Evolutionary conservation across 2,888 invertebrate genomes (phyloP).

Genomic region (Rhimphoctona megacephalus): DNA sequence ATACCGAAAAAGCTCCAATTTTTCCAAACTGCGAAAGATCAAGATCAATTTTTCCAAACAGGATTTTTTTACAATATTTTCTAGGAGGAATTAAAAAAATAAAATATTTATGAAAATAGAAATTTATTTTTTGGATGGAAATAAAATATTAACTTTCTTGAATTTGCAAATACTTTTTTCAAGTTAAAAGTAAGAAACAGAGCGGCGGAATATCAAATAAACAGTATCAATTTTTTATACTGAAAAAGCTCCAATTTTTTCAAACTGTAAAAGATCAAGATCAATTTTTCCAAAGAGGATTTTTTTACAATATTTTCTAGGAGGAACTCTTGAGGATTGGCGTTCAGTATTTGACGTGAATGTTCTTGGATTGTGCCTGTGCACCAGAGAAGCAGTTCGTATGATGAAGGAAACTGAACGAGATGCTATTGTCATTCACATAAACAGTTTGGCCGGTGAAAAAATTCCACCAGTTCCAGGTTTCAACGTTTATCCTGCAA

Average conservation of each 20-base stretch:
- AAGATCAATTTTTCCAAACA: not conserved
- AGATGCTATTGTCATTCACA: conserved; percentile 87
- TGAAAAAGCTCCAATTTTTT: too few species aligned
- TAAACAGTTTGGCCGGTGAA: conserved; percentile 86
- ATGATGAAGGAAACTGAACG: conserved; percentile 86
- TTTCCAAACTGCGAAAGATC: too few species aligned
- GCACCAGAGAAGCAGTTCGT: conserved; percentile 86
- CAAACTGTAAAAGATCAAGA: too few species aligned
- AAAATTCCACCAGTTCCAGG: conserved; percentile 85
- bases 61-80: not conserved
- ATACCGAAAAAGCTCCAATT: too few species aligned
- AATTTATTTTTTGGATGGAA: too few species aligned
- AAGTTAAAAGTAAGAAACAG: not conserved
- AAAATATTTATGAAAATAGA: too few species aligned
- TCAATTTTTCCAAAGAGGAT: not conserved
- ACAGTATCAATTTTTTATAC: too few species aligned
- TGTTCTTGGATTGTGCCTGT: conserved; percentile 86
- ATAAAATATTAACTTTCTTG: not conserved
- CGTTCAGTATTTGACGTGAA: conserved; percentile 85
- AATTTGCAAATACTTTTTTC: too few species aligned
- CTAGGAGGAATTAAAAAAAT: conserved; percentile 78
- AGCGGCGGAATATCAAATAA: not conserved
- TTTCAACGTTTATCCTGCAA: conserved; percentile 87
- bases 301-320: conserved; percentile 62
- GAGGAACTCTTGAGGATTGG: conserved; percentile 82